These are phyloP conservation scores for Cnemophilus loriae DNA, from an alignment of 2,113 vertebrate genomes.

Conservation along the genomic window DNA sequence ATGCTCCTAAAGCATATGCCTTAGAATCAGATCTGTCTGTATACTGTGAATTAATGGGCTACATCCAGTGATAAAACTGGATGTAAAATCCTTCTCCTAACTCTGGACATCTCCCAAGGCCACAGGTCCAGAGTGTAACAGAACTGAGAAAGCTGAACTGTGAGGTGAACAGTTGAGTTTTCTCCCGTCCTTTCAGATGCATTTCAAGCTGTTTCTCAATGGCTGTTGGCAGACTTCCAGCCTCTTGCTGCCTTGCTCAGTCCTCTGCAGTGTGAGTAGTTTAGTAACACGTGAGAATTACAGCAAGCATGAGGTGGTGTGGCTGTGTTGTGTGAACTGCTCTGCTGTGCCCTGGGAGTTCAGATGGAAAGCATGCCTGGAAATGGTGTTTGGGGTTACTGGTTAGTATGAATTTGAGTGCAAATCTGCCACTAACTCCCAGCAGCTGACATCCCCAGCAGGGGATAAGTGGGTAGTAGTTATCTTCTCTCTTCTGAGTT, in stretches of 20 bases:
- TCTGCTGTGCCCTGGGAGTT: not conserved
- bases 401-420: not conserved
- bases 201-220: constrained; percentile 47
- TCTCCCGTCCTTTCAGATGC: not conserved
- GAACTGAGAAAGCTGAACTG: not conserved
- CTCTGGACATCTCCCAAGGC: not conserved
- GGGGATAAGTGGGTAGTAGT: not conserved
- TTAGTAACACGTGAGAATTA: constrained; percentile 6
- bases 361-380: not conserved
- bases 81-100: not conserved
- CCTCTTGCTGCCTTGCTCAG: not conserved
- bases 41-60: not conserved
- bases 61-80: not conserved
- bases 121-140: not conserved
- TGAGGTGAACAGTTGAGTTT: not conserved
- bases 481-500: not conserved
- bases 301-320: not conserved
- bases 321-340: not conserved
- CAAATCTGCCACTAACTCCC: not conserved
- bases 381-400: not conserved
- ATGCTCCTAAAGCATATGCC: not conserved
- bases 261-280: constrained; percentile 33
- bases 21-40: not conserved
- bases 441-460: not conserved
- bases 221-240: constrained; percentile 47